phyloP scores from a whole-genome alignment of 1,140 invertebrate species.

The Lepeophtheirus salmonis region DNA sequence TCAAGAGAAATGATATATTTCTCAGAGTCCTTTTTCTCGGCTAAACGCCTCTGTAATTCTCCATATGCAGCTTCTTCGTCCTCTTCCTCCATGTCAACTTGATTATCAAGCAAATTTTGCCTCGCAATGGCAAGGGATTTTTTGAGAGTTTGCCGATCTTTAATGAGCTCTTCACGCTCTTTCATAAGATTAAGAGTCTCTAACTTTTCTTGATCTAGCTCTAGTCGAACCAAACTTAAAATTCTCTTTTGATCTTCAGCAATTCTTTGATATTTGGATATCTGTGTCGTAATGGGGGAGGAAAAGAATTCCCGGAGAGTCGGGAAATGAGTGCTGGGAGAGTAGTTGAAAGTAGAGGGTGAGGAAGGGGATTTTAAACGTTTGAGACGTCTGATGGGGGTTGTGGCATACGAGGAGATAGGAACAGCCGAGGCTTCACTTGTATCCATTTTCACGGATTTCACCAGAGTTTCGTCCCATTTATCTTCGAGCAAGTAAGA shows the following conservation, averaged over 20 bases:
- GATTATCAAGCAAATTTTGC: background rate
- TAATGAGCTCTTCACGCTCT: background rate
- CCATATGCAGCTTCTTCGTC: background rate
- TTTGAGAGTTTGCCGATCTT: background rate
- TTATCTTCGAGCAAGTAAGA: background rate
- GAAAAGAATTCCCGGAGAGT: background rate
- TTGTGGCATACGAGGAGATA: background rate
- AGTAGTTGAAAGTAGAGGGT: background rate
- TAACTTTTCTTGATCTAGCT: background rate
- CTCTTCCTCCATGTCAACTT: background rate
- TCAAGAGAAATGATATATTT: background rate
- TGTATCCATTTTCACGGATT: too few species aligned
- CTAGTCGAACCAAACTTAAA: background rate
- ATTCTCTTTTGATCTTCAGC: background rate
- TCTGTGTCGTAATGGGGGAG: conserved; percentile 3
- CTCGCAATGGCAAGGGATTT: background rate
- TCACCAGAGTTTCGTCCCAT: background rate
- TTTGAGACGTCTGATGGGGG: background rate
- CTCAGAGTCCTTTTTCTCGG: background rate
- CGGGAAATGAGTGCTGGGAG: background rate
- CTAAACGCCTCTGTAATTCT: background rate
- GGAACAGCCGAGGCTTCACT: background rate
- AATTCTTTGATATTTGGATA: conserved; percentile 9
- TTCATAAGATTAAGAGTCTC: conserved; percentile 1
- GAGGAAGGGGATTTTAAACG: background rate